Evolutionary conservation across 2,888 invertebrate species (phyloP).

Genomic region (Timema cristinae): DNA sequence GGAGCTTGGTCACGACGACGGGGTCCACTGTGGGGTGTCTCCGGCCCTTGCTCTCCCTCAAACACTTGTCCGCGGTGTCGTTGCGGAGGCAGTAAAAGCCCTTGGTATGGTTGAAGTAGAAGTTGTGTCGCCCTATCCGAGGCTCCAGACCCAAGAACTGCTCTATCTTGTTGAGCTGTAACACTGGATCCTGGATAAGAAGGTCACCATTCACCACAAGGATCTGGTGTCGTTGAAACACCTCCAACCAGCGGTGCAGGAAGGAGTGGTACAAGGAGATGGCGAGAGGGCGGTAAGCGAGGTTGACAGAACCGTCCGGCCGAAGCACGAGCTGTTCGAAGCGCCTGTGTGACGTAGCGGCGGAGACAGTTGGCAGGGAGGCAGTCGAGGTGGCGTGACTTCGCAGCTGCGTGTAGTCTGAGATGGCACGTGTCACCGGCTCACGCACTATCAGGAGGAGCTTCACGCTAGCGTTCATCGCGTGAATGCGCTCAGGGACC

Average conservation of each 20-base stretch:
- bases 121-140: slow-evolving; percentile 75
- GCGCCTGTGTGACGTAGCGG: slow-evolving; percentile 49
- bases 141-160: slow-evolving; percentile 67
- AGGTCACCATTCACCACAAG: slow-evolving; percentile 93
- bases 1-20: slow-evolving; percentile 70
- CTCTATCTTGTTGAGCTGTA: slow-evolving; percentile 82
- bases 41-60: slow-evolving; percentile 76
- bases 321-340: slow-evolving; percentile 80
- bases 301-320: slow-evolving; percentile 78
- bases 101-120: slow-evolving; percentile 95
- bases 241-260: slow-evolving; percentile 86
- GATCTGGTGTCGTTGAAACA: slow-evolving; percentile 63
- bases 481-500: slow-evolving; percentile 89
- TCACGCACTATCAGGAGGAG: slow-evolving; percentile 91
- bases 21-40: slow-evolving; percentile 84
- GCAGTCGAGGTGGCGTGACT: slow-evolving; percentile 76
- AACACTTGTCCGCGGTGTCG: slow-evolving; percentile 64
- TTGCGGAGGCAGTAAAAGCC: slow-evolving; percentile 79
- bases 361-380: slow-evolving; percentile 49
- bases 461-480: slow-evolving; percentile 90
- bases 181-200: slow-evolving; percentile 84
- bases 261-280: slow-evolving; percentile 90
- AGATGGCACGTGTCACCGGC: slow-evolving; percentile 92
- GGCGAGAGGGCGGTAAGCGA: slow-evolving; percentile 76
- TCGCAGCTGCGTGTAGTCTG: slow-evolving; percentile 92